phyloP scores from a whole-genome alignment of 2,888 invertebrate species.

The Lasioglossum pauxillum region DNA sequence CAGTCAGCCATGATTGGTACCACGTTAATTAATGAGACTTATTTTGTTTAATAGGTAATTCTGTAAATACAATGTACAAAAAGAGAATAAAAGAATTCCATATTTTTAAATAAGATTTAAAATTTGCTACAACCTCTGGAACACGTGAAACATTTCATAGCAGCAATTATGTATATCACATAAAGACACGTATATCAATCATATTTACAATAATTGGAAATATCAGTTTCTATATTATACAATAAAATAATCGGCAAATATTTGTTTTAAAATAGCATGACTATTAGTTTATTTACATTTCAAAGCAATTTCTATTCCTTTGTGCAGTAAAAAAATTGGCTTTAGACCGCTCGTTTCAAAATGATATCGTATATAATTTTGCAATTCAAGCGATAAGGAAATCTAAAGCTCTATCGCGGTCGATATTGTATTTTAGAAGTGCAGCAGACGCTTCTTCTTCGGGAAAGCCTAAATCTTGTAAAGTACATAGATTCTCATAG shows the following conservation, averaged over 20 bases:
- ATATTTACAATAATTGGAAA: constrained; percentile 26
- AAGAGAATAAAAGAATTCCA: constrained; percentile 60
- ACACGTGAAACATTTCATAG: constrained; percentile 22
- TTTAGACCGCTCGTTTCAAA: constrained; percentile 27
- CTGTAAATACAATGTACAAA: constrained; percentile 61
- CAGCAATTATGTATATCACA: constrained; percentile 5
- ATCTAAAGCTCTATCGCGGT: constrained; percentile 94
- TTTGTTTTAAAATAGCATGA: constrained; percentile 18
- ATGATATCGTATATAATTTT: constrained; percentile 20
- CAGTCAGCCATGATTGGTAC: constrained; percentile 70
- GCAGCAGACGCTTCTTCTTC: constrained; percentile 91
- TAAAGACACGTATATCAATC: constrained; percentile 24
- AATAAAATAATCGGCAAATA: constrained; percentile 12
- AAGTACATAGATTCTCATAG: constrained; percentile 87
- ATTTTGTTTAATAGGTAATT: constrained; percentile 39
- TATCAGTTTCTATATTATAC: not conserved
- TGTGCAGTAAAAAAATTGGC: constrained; percentile 26
- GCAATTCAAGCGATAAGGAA: constrained; percentile 87
- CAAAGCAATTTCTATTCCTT: constrained; percentile 22
- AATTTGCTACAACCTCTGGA: constrained; percentile 25
- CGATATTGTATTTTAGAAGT: constrained; percentile 91
- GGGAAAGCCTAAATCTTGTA: constrained; percentile 93
- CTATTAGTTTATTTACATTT: constrained; percentile 31
- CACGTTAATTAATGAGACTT: constrained; percentile 59
- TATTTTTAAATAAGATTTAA: constrained; percentile 30